These are phyloP conservation scores for Brachypodius melanocephalos DNA, from an alignment of 2,113 vertebrate species.

Conservation along the genomic window DNA sequence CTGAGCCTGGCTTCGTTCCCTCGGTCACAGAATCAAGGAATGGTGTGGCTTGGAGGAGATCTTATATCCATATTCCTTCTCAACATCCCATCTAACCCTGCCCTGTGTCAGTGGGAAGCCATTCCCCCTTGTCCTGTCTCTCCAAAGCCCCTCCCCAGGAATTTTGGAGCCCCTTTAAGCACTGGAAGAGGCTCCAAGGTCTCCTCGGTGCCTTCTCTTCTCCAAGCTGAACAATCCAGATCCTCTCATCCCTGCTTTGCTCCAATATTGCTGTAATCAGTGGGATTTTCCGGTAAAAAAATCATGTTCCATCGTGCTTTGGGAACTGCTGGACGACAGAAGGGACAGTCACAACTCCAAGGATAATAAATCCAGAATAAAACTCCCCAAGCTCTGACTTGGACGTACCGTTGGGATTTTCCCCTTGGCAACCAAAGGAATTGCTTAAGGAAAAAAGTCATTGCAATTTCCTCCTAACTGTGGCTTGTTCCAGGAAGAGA, in stretches of 20 bases:
- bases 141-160: not conserved
- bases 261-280: fast-evolving
- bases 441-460: not conserved
- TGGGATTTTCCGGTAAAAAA: not conserved
- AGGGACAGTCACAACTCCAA: not conserved
- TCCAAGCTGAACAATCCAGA: not conserved
- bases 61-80: not conserved
- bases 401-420: not conserved
- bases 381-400: not conserved
- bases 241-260: not conserved
- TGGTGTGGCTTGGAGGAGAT: not conserved
- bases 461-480: not conserved
- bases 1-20: too few relatives aligned
- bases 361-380: not conserved
- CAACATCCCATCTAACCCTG: not conserved
- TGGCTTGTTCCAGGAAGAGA: not conserved
- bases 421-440: not conserved
- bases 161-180: not conserved
- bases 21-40: fast-evolving
- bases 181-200: not conserved
- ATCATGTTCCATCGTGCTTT: fast-evolving
- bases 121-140: not conserved
- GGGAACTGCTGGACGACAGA: not conserved
- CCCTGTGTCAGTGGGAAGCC: not conserved
- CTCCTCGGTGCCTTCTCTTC: not conserved